These are phyloP conservation scores for Scaptomyza tumidula DNA, from an alignment of 2,888 invertebrate genomes.

Conservation along the genomic window DNA sequence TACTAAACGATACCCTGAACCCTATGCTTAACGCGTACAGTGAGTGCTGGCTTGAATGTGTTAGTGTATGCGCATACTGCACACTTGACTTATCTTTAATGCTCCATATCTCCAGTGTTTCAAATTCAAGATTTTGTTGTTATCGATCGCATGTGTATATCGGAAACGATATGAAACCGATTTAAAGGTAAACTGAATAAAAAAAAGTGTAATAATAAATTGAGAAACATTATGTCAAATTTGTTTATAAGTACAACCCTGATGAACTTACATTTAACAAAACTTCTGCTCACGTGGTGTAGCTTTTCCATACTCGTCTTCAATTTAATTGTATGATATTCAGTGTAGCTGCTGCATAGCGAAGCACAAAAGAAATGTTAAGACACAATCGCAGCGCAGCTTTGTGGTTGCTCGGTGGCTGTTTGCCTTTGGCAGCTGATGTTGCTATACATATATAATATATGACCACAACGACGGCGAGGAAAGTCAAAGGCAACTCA, in stretches of 20 bases:
- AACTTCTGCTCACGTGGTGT: neutral
- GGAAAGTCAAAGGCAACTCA: constrained; percentile 52
- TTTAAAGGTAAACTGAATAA: too few species aligned
- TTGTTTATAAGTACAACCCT: neutral
- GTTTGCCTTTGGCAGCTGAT: constrained; percentile 24
- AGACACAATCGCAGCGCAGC: constrained; percentile 37
- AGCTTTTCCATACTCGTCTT: neutral
- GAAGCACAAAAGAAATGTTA: constrained; percentile 55
- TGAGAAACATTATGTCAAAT: neutral
- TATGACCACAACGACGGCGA: constrained; percentile 17
- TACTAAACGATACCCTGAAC: too few species aligned
- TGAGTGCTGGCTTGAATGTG: too few species aligned
- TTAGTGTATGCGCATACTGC: too few species aligned
- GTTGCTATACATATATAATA: constrained; percentile 26
- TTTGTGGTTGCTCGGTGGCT: constrained; percentile 23
- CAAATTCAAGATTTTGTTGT: too few species aligned
- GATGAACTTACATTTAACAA: neutral
- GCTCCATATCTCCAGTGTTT: too few species aligned
- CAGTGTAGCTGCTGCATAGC: constrained; percentile 21
- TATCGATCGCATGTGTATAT: too few species aligned
- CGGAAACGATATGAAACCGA: too few species aligned
- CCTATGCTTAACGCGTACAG: too few species aligned
- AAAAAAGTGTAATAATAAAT: too few species aligned
- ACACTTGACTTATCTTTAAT: too few species aligned
- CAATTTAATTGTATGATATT: constrained; percentile 19